phyloP scores from a whole-genome alignment of 2,113 vertebrate genomes.

The Passerina amoena region DNA sequence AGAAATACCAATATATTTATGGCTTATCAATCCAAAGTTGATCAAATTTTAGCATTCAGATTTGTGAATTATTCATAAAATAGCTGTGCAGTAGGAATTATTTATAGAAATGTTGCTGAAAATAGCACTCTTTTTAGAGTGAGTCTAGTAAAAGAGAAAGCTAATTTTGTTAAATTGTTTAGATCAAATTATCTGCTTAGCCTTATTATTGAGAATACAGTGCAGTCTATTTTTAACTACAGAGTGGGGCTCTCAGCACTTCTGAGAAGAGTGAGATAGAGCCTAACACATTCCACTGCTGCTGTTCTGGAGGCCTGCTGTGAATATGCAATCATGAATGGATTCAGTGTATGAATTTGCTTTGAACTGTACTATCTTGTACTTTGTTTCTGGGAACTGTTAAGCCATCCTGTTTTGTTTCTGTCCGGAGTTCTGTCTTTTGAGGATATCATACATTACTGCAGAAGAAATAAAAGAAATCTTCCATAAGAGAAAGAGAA shows the following conservation, averaged over 20 bases:
- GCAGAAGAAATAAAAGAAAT: background rate
- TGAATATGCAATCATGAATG: background rate
- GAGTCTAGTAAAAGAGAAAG: background rate
- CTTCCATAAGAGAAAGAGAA: background rate
- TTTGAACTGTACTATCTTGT: background rate
- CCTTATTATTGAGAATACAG: background rate
- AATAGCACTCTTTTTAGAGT: background rate
- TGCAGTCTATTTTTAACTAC: background rate
- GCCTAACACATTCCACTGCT: background rate
- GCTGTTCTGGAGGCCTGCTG: background rate
- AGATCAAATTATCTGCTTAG: background rate
- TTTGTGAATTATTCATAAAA: slow-evolving; percentile 13
- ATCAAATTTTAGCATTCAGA: background rate
- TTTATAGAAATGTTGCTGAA: slow-evolving; percentile 12
- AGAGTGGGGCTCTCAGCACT: background rate
- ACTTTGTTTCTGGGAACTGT: background rate
- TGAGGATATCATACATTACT: background rate
- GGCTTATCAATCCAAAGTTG: background rate
- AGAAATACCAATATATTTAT: background rate
- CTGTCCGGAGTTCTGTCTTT: background rate
- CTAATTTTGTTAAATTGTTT: slow-evolving; percentile 6
- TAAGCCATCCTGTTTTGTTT: background rate
- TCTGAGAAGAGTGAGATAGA: background rate
- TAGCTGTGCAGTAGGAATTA: background rate
- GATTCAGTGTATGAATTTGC: background rate